phyloP scores from a whole-genome alignment of 1,140 invertebrate genomes.

The Zaprionus kolodkinae region DNA sequence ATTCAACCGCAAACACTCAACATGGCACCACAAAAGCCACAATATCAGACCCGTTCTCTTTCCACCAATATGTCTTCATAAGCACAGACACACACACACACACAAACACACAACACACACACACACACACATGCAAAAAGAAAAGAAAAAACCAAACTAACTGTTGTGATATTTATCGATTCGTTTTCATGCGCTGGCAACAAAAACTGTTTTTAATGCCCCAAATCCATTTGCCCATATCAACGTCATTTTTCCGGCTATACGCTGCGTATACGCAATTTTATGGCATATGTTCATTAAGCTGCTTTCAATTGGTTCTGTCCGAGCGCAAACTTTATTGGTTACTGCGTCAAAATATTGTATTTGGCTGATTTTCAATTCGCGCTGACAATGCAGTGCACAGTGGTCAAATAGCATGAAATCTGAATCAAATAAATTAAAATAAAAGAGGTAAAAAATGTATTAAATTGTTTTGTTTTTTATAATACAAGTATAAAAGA shows the following conservation, averaged over 20 bases:
- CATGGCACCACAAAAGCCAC: slow-evolving; percentile 48
- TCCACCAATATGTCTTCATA: neutral
- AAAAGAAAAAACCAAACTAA: slow-evolving; percentile 9
- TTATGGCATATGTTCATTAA: slow-evolving; percentile 49
- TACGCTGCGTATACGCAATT: slow-evolving; percentile 59
- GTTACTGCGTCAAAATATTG: neutral
- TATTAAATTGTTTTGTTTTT: no score
- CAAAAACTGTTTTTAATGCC: slow-evolving; percentile 69
- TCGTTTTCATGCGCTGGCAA: slow-evolving; percentile 51
- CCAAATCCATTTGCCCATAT: slow-evolving; percentile 57
- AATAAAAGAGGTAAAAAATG: no score
- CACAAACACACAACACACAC: slow-evolving; percentile 2
- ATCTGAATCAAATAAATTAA: no score
- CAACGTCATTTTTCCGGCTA: slow-evolving; percentile 16
- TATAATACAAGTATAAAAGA: no score
- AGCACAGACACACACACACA: neutral
- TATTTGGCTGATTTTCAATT: slow-evolving; percentile 2
- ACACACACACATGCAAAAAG: neutral
- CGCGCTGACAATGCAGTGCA: neutral
- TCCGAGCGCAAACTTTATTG: neutral
- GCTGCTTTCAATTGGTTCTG: slow-evolving; percentile 36
- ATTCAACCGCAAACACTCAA: slow-evolving; percentile 59
- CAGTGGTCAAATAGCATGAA: neutral
- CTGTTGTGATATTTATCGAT: slow-evolving; percentile 62
- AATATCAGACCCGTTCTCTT: neutral